Conservation (phyloP, 2,888 invertebrate genomes). For the Polyommatus icarus region DNA sequence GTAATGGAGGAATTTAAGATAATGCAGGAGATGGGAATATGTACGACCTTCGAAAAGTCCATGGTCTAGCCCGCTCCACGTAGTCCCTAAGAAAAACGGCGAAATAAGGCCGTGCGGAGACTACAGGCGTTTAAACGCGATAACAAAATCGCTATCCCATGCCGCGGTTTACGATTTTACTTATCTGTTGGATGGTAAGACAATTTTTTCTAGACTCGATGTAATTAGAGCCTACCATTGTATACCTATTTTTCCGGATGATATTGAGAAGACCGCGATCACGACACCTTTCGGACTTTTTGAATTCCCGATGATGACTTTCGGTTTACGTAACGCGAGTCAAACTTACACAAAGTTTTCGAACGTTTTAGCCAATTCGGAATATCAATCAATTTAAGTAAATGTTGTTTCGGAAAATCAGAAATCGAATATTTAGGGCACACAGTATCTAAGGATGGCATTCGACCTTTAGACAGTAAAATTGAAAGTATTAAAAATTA, state of each 20-base stretch:
- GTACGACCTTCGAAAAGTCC: too few species aligned
- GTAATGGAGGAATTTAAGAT: too few species aligned
- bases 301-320: not conserved
- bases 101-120: too few species aligned
- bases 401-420: slow-evolving; percentile 33
- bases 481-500: slow-evolving; percentile 30
- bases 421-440: slow-evolving; percentile 33
- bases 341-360: slow-evolving; percentile 24
- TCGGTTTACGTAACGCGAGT: too few species aligned
- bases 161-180: too few species aligned
- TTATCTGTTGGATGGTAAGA: not conserved
- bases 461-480: slow-evolving; percentile 33
- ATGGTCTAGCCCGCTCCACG: too few species aligned
- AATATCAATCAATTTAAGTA: slow-evolving; percentile 34
- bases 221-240: not conserved
- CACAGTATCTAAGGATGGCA: slow-evolving; percentile 31
- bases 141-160: too few species aligned
- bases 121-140: not conserved
- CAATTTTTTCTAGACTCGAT: not conserved
- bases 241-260: not conserved
- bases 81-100: too few species aligned
- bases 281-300: slow-evolving; percentile 2
- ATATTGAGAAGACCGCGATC: not conserved
- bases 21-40: too few species aligned
- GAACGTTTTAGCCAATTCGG: slow-evolving; percentile 31